Percentiles rank a stretch among this genome's conserved stretches.
phyloP scores from a whole-genome alignment of 1,140 invertebrate genomes.

The Acromyrmex heyeri region DNA sequence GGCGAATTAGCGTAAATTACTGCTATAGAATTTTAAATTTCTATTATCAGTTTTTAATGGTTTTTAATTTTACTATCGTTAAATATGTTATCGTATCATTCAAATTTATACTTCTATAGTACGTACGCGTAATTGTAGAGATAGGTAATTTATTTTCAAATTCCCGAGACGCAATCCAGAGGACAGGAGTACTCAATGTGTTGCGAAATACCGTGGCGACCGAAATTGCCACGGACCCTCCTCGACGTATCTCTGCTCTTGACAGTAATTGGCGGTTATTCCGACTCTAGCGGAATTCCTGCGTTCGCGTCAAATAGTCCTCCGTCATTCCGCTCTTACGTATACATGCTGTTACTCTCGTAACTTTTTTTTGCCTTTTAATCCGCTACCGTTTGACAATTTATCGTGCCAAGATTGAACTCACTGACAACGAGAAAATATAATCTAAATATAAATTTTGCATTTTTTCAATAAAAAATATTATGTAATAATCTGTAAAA shows the following conservation, averaged over 20 bases:
- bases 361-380: slow-evolving; percentile 6
- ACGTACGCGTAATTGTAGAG: background rate
- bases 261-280: slow-evolving; percentile 84
- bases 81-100: background rate
- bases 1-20: background rate
- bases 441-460: background rate
- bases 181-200: slow-evolving; percentile 63
- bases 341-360: slow-evolving; percentile 46
- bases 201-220: slow-evolving; percentile 72
- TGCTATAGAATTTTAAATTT: background rate
- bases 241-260: slow-evolving; percentile 75
- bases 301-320: slow-evolving; percentile 67
- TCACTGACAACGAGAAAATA: background rate
- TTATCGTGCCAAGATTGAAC: slow-evolving; percentile 20
- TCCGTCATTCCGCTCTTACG: slow-evolving; percentile 57
- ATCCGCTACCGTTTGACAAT: slow-evolving; percentile 28
- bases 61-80: background rate
- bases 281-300: slow-evolving; percentile 76
- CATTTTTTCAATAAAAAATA: background rate
- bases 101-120: slow-evolving; percentile 36
- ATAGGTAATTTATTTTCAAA: slow-evolving; percentile 47
- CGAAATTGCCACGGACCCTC: slow-evolving; percentile 70
- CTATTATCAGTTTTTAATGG: background rate
- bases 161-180: slow-evolving; percentile 47
- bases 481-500: background rate